Percentiles rank a stretch among this genome's conserved stretches.
These are phyloP conservation scores for Rhincodon typus DNA, from an alignment of 2,797 vertebrate genomes.

Conservation along the genomic window DNA sequence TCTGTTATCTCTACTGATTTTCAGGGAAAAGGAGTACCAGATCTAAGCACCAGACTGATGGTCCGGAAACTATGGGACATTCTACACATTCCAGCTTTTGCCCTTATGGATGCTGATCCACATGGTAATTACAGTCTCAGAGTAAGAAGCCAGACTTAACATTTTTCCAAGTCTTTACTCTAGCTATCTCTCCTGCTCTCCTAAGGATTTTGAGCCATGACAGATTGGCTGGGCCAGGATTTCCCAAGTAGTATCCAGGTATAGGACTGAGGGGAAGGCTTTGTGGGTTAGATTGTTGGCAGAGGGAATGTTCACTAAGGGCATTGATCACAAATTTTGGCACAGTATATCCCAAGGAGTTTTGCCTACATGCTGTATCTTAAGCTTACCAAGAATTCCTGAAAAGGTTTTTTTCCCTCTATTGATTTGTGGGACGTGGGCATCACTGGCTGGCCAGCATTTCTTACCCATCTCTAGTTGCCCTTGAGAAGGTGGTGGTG, in stretches of 20 bases:
- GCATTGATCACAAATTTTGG: not conserved
- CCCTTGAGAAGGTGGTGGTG: too few relatives aligned
- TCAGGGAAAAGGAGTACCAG: conserved; percentile 91
- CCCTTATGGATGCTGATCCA: conserved; percentile 87
- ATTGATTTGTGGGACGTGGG: too few relatives aligned
- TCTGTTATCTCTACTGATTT: conserved; percentile 37
- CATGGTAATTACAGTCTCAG: conserved; percentile 63
- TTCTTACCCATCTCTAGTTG: too few relatives aligned
- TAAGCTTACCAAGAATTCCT: not conserved
- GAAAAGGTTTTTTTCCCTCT: not conserved
- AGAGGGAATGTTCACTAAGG: not conserved
- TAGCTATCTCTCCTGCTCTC: not conserved
- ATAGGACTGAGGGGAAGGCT: not conserved
- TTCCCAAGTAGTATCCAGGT: too few relatives aligned
- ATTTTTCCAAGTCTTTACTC: not conserved
- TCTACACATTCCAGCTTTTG: conserved; percentile 73
- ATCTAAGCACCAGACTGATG: conserved; percentile 87
- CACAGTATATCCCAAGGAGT: not conserved
- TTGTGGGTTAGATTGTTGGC: not conserved
- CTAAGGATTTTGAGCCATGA: not conserved
- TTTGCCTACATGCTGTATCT: not conserved
- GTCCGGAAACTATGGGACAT: conserved; percentile 86
- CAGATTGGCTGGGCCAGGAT: not conserved
- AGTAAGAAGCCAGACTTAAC: not conserved
- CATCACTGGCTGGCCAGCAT: too few relatives aligned